These are phyloP conservation scores for Hippolais icterina DNA, from an alignment of 2,113 vertebrate genomes.

Conservation along the genomic window DNA sequence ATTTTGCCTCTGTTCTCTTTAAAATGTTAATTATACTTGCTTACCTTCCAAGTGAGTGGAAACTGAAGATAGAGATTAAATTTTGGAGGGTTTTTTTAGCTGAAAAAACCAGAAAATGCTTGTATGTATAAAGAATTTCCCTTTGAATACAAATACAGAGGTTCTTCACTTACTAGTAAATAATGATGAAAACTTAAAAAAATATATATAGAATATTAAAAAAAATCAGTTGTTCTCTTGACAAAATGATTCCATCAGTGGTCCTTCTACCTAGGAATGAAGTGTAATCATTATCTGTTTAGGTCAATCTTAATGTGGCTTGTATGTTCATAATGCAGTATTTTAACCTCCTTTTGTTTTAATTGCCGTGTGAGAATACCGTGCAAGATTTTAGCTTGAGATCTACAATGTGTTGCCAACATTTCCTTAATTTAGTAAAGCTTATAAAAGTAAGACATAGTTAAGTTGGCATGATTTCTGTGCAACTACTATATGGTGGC, in stretches of 20 bases:
- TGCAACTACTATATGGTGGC: background rate
- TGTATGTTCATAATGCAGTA: background rate
- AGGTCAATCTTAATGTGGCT: background rate
- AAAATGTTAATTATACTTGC: background rate
- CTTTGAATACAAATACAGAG: background rate
- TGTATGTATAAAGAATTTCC: background rate
- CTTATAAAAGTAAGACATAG: conserved; percentile 48
- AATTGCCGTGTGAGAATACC: background rate
- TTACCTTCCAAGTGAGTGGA: background rate
- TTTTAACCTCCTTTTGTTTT: background rate
- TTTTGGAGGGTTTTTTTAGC: fast-evolving
- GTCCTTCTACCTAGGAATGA: background rate
- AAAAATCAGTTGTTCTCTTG: background rate
- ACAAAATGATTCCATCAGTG: background rate
- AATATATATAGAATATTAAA: background rate
- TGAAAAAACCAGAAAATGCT: background rate
- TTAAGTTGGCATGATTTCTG: conserved; percentile 41
- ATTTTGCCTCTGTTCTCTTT: background rate
- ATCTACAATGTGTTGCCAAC: background rate
- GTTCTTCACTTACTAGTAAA: background rate
- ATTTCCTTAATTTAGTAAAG: conserved; percentile 26
- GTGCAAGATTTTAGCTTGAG: background rate
- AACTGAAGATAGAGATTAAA: background rate
- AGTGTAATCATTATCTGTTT: background rate
- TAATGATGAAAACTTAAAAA: background rate